A percentile compares a stretch with the other conserved stretches of the same genome.
phyloP scores from a whole-genome alignment of 2,113 vertebrate species.

The Psammodynastes pulverulentus region DNA sequence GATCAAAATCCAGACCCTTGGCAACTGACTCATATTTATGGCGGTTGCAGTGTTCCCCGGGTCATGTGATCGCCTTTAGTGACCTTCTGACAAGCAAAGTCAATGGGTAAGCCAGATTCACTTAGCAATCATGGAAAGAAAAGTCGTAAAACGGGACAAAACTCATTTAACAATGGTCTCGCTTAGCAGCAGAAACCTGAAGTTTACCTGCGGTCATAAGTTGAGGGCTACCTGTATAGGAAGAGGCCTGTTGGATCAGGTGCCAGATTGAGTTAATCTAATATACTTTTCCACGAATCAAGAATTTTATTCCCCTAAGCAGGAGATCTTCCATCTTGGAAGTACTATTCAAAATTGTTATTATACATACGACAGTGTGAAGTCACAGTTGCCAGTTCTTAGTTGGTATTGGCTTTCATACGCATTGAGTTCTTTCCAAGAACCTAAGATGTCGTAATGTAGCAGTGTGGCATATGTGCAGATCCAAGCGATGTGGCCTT shows the following conservation, averaged over 20 bases:
- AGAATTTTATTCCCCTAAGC: not conserved
- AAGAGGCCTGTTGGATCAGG: not conserved
- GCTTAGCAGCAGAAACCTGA: not conserved
- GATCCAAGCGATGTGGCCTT: not conserved
- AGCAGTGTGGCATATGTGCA: not conserved
- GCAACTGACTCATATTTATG: not conserved
- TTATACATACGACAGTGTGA: not conserved
- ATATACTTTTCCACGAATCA: not conserved
- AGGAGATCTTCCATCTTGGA: not conserved
- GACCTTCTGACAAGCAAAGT: not conserved
- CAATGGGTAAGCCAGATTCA: not conserved
- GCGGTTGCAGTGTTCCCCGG: not conserved
- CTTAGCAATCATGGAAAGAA: not conserved
- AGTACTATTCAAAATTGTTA: not conserved
- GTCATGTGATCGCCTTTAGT: not conserved
- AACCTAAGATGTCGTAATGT: not conserved
- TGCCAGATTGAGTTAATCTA: not conserved
- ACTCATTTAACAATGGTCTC: not conserved
- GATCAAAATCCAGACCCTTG: not conserved
- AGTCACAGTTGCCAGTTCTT: not conserved
- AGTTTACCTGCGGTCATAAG: not conserved
- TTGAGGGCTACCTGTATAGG: too few relatives aligned
- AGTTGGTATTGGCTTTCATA: not conserved
- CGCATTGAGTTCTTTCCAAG: not conserved
- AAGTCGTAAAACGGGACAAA: not conserved